These are phyloP conservation scores for Malurus melanocephalus DNA, from an alignment of 2,113 vertebrate species.

Conservation along the genomic window DNA sequence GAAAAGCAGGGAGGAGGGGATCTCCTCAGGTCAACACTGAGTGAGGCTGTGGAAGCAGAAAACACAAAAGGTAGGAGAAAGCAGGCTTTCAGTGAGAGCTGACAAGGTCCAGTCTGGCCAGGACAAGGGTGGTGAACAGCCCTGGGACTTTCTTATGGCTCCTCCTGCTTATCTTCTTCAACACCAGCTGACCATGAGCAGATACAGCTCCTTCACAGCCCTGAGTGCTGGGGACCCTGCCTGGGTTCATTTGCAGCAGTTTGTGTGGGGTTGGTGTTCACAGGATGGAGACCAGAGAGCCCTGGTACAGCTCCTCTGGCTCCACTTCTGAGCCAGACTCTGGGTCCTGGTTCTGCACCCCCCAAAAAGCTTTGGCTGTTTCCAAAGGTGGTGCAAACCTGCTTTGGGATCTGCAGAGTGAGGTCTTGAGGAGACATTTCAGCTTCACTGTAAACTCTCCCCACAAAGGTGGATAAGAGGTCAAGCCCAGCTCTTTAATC, in stretches of 20 bases:
- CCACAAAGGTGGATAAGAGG: not conserved
- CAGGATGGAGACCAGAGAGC: not conserved
- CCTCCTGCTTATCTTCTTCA: not conserved
- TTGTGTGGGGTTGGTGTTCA: fast-evolving
- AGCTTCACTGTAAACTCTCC: not conserved
- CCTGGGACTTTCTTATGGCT: not conserved
- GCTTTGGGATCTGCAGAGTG: not conserved
- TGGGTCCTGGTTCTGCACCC: not conserved
- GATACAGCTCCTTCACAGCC: not conserved
- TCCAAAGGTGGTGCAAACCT: not conserved
- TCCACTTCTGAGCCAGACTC: not conserved
- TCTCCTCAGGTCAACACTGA: not conserved
- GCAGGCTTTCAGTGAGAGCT: not conserved
- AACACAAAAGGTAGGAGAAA: not conserved
- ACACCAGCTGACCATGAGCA: fast-evolving
- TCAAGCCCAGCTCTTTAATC: not conserved
- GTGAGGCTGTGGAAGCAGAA: not conserved
- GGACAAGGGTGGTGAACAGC: not conserved
- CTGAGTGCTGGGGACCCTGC: not conserved
- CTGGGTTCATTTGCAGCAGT: not conserved
- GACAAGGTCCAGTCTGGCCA: not conserved
- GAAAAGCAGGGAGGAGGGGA: not conserved
- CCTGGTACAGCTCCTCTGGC: not conserved
- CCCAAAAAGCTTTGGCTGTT: not conserved
- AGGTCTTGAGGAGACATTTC: not conserved